A percentile compares a stretch with the other conserved stretches of the same genome.
Conservation (phyloP, 1,140 invertebrate species). For the Holcopasites calliopsidis region DNA sequence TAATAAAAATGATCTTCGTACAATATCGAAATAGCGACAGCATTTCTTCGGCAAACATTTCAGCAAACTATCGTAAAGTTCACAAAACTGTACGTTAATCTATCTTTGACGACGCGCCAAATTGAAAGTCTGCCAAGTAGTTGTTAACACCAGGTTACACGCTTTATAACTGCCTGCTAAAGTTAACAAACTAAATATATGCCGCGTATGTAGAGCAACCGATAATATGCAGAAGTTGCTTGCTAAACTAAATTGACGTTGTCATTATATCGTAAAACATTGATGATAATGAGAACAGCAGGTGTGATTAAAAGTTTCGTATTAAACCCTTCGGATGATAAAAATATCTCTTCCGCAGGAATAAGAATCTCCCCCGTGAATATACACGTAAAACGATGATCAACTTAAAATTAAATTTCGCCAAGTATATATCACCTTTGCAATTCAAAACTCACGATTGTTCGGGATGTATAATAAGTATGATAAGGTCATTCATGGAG, state of each 20-base stretch:
- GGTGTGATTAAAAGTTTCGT: no score
- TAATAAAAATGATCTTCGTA: background rate
- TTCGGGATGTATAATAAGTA: background rate
- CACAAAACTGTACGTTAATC: no score
- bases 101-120: slow-evolving; percentile 24
- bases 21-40: background rate
- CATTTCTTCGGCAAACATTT: background rate
- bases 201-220: background rate
- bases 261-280: no score
- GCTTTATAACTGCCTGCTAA: slow-evolving; percentile 14
- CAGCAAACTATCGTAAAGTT: slow-evolving; percentile 1
- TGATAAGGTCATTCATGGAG: slow-evolving; percentile 32
- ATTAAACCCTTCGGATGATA: no score
- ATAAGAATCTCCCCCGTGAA: no score
- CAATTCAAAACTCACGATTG: slow-evolving; percentile 27
- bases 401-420: slow-evolving; percentile 30
- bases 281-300: no score
- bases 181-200: slow-evolving; percentile 26
- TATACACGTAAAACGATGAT: background rate
- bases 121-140: slow-evolving; percentile 36
- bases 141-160: background rate
- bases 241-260: no score
- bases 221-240: background rate
- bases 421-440: slow-evolving; percentile 2
- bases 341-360: no score